Conservation (phyloP, 1,140 invertebrate genomes). For the Papilio helenus region DNA sequence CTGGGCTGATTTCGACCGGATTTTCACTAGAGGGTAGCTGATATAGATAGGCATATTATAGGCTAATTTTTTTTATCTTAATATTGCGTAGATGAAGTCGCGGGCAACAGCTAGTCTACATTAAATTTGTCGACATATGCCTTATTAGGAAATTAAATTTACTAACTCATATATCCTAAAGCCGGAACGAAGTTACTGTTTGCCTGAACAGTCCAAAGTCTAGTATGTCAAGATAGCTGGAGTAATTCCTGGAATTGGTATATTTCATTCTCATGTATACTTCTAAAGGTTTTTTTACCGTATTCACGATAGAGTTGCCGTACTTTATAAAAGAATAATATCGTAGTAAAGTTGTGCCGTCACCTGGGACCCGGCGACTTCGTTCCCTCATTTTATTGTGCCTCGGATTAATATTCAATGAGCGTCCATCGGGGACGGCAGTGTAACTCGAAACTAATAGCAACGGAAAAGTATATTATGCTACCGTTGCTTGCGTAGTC, state of each 20-base stretch:
- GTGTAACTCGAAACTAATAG: constrained; percentile 30
- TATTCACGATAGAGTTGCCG: constrained; percentile 7
- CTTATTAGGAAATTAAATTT: background rate
- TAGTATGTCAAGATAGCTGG: background rate
- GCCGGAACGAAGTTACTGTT: background rate
- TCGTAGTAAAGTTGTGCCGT: constrained; percentile 24
- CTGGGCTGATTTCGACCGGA: no score
- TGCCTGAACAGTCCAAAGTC: background rate
- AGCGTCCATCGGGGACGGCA: constrained; percentile 21
- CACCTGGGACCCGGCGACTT: constrained; percentile 34
- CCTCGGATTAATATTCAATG: constrained; percentile 36
- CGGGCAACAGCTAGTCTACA: no score
- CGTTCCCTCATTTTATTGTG: constrained; percentile 33
- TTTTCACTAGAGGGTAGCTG: no score
- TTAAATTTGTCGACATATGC: background rate
- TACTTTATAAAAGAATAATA: constrained; percentile 34
- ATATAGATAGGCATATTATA: no score
- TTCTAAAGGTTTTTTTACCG: background rate
- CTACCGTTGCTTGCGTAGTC: background rate
- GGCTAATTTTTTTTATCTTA: no score
- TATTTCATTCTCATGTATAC: background rate
- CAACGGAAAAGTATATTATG: background rate
- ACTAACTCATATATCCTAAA: background rate
- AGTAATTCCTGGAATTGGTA: background rate
- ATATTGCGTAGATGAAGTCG: no score